Percentiles rank a stretch among this genome's conserved stretches.
phyloP scores from a whole-genome alignment of 1,140 invertebrate genomes.

The Tetranychus cinnabarinus region DNA sequence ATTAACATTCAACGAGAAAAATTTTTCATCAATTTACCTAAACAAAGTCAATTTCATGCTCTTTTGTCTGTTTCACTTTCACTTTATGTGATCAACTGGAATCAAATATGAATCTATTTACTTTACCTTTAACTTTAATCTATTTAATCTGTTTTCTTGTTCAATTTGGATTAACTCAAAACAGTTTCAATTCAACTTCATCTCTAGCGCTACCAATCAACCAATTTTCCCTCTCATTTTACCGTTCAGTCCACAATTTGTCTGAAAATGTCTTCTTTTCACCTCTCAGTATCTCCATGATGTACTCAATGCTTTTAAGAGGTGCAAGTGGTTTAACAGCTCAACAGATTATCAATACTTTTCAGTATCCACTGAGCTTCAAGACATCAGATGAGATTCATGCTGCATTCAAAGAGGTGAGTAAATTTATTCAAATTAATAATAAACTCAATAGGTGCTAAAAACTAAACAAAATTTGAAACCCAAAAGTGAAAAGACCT shows the following conservation, averaged over 20 bases:
- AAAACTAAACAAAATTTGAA: too few species aligned
- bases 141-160: too few species aligned
- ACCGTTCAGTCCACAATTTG: neutral
- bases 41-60: too few species aligned
- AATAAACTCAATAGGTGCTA: neutral
- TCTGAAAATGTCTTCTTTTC: constrained; percentile 14
- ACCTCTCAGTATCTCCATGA: constrained; percentile 15
- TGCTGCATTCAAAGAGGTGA: neutral
- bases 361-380: neutral
- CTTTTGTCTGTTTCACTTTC: too few species aligned
- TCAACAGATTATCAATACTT: neutral
- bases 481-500: too few species aligned
- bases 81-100: too few species aligned
- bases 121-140: too few species aligned
- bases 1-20: too few species aligned
- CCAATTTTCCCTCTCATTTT: neutral
- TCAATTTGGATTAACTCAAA: neutral
- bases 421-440: neutral
- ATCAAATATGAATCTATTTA: too few species aligned
- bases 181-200: neutral
- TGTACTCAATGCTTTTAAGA: constrained; percentile 13
- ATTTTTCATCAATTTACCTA: too few species aligned
- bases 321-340: constrained; percentile 14
- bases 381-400: neutral
- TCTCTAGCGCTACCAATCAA: neutral